A percentile compares a stretch with the other conserved stretches of the same genome.
These are phyloP conservation scores for Morbakka virulenta DNA, from an alignment of 30 jellyfish, hydroid and myxozoan species.

Conservation along the genomic window DNA sequence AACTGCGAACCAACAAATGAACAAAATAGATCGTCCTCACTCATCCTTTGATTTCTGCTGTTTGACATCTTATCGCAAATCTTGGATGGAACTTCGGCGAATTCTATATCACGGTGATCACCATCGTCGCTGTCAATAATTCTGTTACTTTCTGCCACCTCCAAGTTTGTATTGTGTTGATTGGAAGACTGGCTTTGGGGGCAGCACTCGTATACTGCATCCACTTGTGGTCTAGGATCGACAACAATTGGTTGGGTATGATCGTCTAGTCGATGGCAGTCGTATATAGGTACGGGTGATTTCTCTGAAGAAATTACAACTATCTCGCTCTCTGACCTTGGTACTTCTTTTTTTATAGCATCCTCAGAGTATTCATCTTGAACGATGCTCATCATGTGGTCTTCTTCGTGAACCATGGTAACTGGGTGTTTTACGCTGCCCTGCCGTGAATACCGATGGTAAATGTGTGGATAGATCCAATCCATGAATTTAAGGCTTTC, in stretches of 20 bases:
- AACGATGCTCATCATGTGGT: too few relatives aligned
- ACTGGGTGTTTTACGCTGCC: neutral
- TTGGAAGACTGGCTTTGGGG: neutral
- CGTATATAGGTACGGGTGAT: neutral
- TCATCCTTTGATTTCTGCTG: neutral
- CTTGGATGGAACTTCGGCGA: neutral
- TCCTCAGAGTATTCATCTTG: neutral
- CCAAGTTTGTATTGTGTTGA: too few relatives aligned
- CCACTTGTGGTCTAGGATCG: neutral
- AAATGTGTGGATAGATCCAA: neutral
- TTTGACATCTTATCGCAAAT: neutral
- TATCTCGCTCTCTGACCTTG: neutral
- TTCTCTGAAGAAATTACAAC: neutral
- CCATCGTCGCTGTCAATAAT: neutral
- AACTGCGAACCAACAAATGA: neutral
- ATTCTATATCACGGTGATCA: neutral
- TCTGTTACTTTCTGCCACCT: too few relatives aligned
- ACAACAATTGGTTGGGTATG: neutral
- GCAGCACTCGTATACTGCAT: neutral
- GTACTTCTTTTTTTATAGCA: neutral
- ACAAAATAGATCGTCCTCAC: neutral
- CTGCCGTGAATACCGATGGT: neutral
- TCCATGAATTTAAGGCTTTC: neutral
- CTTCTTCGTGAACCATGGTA: neutral
- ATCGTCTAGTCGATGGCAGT: neutral